Evolutionary conservation across 2,888 invertebrate species (phyloP), one percentile per base, ranked within the genome.

Genomic region (Leuctra nigra): DNA sequence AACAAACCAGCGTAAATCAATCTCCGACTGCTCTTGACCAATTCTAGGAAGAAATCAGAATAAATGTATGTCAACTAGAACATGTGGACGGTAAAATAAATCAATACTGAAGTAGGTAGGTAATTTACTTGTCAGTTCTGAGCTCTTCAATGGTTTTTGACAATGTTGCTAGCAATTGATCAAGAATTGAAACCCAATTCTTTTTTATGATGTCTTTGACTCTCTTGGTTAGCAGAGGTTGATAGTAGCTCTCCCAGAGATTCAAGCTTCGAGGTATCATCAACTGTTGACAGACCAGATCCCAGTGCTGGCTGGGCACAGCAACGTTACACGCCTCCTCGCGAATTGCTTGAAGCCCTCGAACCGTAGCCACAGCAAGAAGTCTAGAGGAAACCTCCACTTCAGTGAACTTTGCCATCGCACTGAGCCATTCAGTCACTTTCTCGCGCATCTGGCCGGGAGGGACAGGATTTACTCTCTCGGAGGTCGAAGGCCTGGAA

Each of bases 211-310:
- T 78, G 2, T 76, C 74, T 64, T 81, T 79, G 11, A 84, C 83
- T 38, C 89, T 75, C 35, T 77, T 71, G n/a, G 87, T 86, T 29
- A 90, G 73, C 6, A 87, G 69, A 1, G 84, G 83, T 68, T 87
- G 84, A 71, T 86, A 89, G 67, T 83, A 84, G 61, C 79, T 76
- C 38, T 79, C 78, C 83, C 88, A 90, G 6, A 88, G 83, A 62
- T 85, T 82, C 18, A 80, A 69, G 35, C 71, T 70, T 4, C 70
- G 69, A 2, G 76, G 73, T n/a, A 87, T 72, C 56, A 77, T 74
- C 0, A 85, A 72, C 2, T 80, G 76, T 13, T 74, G 69, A 68
- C 84, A 85, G 39, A 87, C 78, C 9, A 71, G 67, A 2, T 74
- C 71, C 83, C 87, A 88, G 65, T 83, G 80, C 38, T 74, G 67